Evolutionary conservation across 1,140 invertebrate species (phyloP), one percentile per base, ranked within the genome.

Genomic region (Cardiocondyla obscurior): DNA sequence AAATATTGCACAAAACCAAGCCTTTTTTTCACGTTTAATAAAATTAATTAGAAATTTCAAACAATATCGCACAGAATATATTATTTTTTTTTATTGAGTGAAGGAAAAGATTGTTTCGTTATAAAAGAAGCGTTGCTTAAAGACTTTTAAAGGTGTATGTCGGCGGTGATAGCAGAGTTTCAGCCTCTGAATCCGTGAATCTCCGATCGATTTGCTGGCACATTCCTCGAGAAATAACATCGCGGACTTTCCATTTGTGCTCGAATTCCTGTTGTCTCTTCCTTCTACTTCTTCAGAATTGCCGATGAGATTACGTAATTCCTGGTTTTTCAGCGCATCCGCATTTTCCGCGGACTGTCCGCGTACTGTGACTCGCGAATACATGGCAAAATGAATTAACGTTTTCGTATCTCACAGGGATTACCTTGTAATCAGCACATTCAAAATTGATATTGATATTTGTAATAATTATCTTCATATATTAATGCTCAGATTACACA

Each of bases 221-320:
- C 64, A 72, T 86, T 85, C 53, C 42, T 82, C 8, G 10, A 22
- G 46, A 25, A 69, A 33, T 30, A 14, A 12, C 28, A n/a, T 10
- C 44, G 30, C 19, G 36, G 55, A 14, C 60, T 76, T 79, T 64
- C 33, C 53, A n/a, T 46, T 51, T 14, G 5, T 44, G 25, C 14
- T 72, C 28, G 10, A 36, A 69, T 65, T 65, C 36, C 60, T n/a
- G 28, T 19, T 85, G 36, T 39, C 25, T 60, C 64, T 64, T 82
- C 67, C 79, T 60, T 14, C 53, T 33, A 46, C 22, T 10, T 65
- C 55, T 51, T 42, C 36, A 46, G 53, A 70, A 82, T 85, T 22
- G 30, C 28, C 39, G 25, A 74, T 85, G 46, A 46, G 53, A 44
- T 86, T 86, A 67, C 46, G 30, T 46, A 85, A 86, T 25, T n/a